Evolutionary conservation across 2,797 vertebrate genomes (phyloP).

Genomic region (Anabacerthia variegaticeps): DNA sequence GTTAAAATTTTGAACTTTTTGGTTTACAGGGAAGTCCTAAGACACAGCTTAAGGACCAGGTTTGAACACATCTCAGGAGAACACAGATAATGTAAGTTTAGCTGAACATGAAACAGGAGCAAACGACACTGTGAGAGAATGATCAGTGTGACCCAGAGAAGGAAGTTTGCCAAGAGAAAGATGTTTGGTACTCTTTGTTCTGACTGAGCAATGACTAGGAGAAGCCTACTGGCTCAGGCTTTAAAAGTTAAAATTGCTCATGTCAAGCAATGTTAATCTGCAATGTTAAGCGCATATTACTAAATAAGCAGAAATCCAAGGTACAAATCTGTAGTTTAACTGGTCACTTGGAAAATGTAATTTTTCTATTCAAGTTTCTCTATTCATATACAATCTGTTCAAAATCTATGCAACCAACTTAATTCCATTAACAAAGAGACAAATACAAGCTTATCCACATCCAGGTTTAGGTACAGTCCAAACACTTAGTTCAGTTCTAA

Average conservation of each 20-base stretch:
- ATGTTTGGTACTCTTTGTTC: background rate
- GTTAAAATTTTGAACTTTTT: background rate
- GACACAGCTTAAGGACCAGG: background rate
- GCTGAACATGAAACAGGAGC: background rate
- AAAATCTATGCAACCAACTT: background rate
- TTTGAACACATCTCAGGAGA: background rate
- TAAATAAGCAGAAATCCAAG: background rate
- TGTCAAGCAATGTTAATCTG: background rate
- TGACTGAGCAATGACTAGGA: background rate
- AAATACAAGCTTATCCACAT: background rate
- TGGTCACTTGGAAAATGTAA: background rate
- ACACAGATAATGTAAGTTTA: background rate
- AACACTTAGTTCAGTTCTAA: background rate
- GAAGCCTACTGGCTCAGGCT: background rate
- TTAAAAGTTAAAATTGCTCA: background rate
- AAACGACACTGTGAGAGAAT: background rate
- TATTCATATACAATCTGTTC: background rate
- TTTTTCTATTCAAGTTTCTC: background rate
- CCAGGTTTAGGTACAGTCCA: background rate
- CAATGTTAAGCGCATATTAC: background rate
- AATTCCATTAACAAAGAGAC: background rate
- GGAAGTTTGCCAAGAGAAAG: background rate
- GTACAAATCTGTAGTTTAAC: background rate
- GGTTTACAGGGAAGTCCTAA: background rate
- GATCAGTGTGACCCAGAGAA: background rate